These are phyloP conservation scores for Rhynchonema sp. DNA, from an alignment of 2,888 invertebrate genomes.

Conservation along the genomic window DNA sequence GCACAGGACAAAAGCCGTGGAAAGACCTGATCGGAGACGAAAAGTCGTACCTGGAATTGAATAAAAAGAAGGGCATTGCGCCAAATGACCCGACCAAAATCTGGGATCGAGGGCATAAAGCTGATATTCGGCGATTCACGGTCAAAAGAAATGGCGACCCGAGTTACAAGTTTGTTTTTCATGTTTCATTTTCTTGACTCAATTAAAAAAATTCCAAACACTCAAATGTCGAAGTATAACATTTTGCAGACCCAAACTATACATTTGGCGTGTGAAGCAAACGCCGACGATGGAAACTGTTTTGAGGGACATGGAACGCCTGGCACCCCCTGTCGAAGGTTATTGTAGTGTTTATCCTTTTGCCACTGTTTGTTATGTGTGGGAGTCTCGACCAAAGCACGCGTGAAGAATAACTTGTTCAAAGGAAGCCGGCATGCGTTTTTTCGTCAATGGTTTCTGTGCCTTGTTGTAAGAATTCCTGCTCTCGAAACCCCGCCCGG, in stretches of 20 bases:
- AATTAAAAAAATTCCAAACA: neutral
- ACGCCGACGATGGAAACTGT: neutral
- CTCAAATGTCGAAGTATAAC: no score
- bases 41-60: neutral
- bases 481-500: no score
- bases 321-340: neutral
- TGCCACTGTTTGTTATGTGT: no score
- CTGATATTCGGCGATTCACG: neutral
- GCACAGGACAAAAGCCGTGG: neutral
- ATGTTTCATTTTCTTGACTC: neutral
- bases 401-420: no score
- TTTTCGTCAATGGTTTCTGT: no score
- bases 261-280: neutral
- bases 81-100: neutral
- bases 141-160: neutral
- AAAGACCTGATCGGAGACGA: neutral
- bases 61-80: neutral
- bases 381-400: no score
- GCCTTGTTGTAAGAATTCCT: no score
- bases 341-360: no score
- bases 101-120: neutral
- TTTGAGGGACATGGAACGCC: neutral
- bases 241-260: neutral
- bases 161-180: neutral
- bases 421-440: no score